Base-by-base conservation (phyloP, 2,797 vertebrate species). In the Karalla daura region DNA sequence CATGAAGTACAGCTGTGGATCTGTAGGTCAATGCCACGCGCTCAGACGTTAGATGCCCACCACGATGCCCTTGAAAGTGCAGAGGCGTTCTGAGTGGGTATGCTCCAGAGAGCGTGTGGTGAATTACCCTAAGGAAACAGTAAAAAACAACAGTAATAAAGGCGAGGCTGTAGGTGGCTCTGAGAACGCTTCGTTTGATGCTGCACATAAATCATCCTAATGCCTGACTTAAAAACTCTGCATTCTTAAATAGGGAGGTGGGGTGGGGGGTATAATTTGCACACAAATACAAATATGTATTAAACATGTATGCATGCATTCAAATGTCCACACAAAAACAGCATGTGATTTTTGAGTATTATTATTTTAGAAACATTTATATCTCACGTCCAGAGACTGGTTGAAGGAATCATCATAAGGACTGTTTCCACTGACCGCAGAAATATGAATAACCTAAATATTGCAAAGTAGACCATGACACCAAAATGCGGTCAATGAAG, bases 121-220 rank as follows among this genome's bases (percentile, higher is more conserved):
- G 88, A 91, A 93, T 93, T 92, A 90, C 84, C 83, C 77, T 24
- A 51, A 90, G 83, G 79, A 87, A 88, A 90, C 70, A 71, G 69
- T 76, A 86, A 82, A 87, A 89, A 93, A 92, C 84, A 93, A 93
- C 86, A 90, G 87, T 84, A 90, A 89, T 90, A 89, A 91, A 87
- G 65, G 76, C 39, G 63, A 79, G 84, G 76, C 86, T 89, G 86
- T 88, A 86, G 86, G 90, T 86, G 85, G 87, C 82, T 87, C 78
- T 91, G 66, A 59, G 78, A 88, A 87, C 71, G 30, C 83, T 66
- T 63, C 12, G 55, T 70, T 80, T 76, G 78, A 86, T 88, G 70
- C 64, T 67, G 67, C 74, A 80, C 87, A 94, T 93, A 89, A 93
- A 94, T 94, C 92, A 94, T 89, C 85, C 77, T 90, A 92, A 93